Evolutionary conservation across 2,113 vertebrate genomes (phyloP).

Genomic region (Andinoacara biseriatus): DNA sequence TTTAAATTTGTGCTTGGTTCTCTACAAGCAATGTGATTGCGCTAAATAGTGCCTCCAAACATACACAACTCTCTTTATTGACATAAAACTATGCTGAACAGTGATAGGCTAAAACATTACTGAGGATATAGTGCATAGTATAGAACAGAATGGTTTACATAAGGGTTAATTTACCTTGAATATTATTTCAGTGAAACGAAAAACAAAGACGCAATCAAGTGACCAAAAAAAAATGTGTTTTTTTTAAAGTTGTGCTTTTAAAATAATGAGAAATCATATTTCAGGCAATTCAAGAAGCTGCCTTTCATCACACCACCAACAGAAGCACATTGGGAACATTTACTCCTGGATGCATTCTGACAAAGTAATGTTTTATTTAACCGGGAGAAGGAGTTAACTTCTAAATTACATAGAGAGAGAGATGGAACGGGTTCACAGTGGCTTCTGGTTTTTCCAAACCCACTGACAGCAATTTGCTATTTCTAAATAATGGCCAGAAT

Average conservation of each 20-base stretch:
- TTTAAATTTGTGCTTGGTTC: neutral
- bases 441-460: conserved; percentile 28
- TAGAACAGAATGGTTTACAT: neutral
- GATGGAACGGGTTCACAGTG: neutral
- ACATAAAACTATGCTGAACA: neutral
- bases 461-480: conserved; percentile 23
- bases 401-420: conserved; percentile 37
- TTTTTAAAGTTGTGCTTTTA: neutral
- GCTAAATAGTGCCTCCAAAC: neutral
- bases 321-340: neutral
- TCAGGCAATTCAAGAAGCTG: neutral
- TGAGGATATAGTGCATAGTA: neutral
- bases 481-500: conserved; percentile 31
- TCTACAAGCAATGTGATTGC: neutral
- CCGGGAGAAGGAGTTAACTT: conserved; percentile 7
- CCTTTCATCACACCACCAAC: conserved; percentile 7
- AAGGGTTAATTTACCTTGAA: too few species aligned
- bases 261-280: conserved; percentile 1
- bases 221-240: neutral
- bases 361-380: conserved; percentile 19
- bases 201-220: neutral
- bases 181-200: neutral
- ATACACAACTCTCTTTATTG: neutral
- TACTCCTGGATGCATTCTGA: neutral
- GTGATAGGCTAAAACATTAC: neutral